A percentile compares a stretch with the other conserved stretches of the same genome.
Evolutionary conservation across 2,113 vertebrate genomes (phyloP).

Genomic region (Oryzias javanicus): DNA sequence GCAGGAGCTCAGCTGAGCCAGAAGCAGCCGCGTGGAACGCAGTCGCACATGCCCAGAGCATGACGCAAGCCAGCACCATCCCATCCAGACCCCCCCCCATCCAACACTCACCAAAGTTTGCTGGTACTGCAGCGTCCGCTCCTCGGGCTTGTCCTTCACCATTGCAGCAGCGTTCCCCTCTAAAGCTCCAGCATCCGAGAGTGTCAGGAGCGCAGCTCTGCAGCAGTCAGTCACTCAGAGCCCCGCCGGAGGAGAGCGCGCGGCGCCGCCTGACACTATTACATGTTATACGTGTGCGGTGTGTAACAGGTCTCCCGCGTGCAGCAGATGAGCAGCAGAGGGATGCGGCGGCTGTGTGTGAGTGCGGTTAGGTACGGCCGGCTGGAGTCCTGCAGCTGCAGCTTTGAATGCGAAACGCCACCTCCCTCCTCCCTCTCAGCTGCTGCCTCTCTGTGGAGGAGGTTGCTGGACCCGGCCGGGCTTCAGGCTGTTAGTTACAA

Average conservation of each 20-base stretch:
- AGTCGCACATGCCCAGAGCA: not conserved
- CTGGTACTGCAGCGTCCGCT: constrained; percentile 75
- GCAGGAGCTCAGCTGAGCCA: constrained; percentile 31
- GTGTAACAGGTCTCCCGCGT: constrained; percentile 51
- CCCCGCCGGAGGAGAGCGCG: constrained; percentile 12
- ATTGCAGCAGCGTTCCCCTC: constrained; percentile 63
- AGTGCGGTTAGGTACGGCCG: constrained; percentile 32
- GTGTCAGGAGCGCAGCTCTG: constrained; percentile 9
- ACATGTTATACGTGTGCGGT: constrained; percentile 13
- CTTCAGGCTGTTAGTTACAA: not conserved
- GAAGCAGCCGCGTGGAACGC: constrained; percentile 18
- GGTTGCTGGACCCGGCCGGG: constrained; percentile 23
- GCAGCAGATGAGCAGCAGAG: constrained; percentile 11
- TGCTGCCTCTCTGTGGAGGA: constrained; percentile 42
- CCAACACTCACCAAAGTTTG: constrained; percentile 79
- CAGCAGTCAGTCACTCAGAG: constrained; percentile 31
- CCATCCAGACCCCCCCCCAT: constrained; percentile 14
- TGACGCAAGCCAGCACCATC: constrained; percentile 10
- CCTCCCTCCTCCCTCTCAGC: constrained; percentile 56
- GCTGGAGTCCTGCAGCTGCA: constrained; percentile 39
- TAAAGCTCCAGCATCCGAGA: constrained; percentile 16
- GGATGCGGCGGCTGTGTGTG: not conserved
- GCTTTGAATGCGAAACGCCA: constrained; percentile 53
- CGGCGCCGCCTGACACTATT: constrained; percentile 18
- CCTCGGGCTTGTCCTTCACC: constrained; percentile 68